These are phyloP conservation scores for Cercopithecus mitis DNA, from an alignment of 2,797 vertebrate species.

Conservation along the genomic window DNA sequence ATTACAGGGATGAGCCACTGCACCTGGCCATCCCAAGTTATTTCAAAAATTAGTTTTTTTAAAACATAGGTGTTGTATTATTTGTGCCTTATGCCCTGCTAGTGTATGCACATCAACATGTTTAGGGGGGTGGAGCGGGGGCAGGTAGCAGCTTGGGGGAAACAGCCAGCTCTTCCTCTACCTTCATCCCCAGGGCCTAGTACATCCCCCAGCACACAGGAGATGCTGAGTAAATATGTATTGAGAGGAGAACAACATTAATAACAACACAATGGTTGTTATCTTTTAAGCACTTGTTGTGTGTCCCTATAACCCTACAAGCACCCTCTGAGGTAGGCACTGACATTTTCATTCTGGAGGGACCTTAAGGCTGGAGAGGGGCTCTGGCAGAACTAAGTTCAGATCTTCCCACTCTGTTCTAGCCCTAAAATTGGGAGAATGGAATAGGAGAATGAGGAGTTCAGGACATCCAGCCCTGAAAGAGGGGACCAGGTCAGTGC, in stretches of 20 bases:
- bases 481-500: background rate
- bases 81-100: background rate
- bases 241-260: background rate
- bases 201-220: background rate
- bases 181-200: background rate
- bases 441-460: background rate
- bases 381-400: background rate
- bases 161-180: too few relatives aligned
- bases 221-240: too few relatives aligned
- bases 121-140: background rate
- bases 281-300: background rate
- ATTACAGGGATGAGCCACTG: too few relatives aligned
- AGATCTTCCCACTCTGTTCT: too few relatives aligned
- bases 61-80: too few relatives aligned
- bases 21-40: too few relatives aligned
- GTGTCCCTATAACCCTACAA: background rate
- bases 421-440: background rate
- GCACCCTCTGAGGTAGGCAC: background rate
- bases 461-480: background rate
- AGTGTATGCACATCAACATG: too few relatives aligned
- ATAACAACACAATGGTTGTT: background rate
- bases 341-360: background rate
- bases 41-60: background rate
- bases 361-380: background rate
- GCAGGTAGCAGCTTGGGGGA: background rate